Conservation (phyloP, 1,140 invertebrate genomes). For the Drosophila punjabiensis region DNA sequence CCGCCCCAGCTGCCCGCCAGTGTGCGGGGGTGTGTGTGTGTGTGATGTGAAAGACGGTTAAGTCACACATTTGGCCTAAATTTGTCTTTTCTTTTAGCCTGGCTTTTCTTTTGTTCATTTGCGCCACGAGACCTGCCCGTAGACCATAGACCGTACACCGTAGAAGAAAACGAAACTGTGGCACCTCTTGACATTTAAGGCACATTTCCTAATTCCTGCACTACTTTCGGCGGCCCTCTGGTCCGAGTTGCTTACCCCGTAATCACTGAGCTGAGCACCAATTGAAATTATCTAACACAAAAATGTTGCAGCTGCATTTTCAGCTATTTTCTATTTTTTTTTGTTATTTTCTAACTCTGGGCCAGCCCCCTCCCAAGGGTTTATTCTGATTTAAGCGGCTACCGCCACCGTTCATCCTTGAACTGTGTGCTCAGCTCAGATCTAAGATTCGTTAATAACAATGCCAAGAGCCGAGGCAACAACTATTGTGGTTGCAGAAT, state of each 20-base stretch:
- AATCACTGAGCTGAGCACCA: conserved; percentile 43
- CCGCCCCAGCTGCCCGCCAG: conserved; percentile 15
- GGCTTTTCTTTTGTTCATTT: conserved; percentile 78
- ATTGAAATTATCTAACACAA: conserved; percentile 72
- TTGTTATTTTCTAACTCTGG: background rate
- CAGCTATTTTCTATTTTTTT: background rate
- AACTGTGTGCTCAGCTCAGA: conserved; percentile 57
- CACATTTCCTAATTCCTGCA: conserved; percentile 72
- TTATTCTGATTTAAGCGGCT: conserved; percentile 48
- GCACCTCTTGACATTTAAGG: conserved; percentile 80
- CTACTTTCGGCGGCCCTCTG: conserved; percentile 69
- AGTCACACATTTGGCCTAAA: conserved; percentile 83
- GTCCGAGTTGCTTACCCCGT: conserved; percentile 44
- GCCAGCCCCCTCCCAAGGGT: conserved; percentile 44
- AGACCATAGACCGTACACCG: conserved; percentile 30
- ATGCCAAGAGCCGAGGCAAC: conserved; percentile 58
- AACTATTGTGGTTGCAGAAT: conserved; percentile 46
- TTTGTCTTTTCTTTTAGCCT: conserved; percentile 73
- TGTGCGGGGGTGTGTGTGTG: conserved; percentile 33
- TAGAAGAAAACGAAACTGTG: conserved; percentile 68
- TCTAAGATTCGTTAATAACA: conserved; percentile 68
- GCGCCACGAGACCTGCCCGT: conserved; percentile 65
- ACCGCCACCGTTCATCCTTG: conserved; percentile 66
- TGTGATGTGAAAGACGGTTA: conserved; percentile 80
- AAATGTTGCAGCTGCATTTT: conserved; percentile 65